These are phyloP conservation scores for Morinoia aosen DNA, from an alignment of 2,888 invertebrate species.

Conservation along the genomic window DNA sequence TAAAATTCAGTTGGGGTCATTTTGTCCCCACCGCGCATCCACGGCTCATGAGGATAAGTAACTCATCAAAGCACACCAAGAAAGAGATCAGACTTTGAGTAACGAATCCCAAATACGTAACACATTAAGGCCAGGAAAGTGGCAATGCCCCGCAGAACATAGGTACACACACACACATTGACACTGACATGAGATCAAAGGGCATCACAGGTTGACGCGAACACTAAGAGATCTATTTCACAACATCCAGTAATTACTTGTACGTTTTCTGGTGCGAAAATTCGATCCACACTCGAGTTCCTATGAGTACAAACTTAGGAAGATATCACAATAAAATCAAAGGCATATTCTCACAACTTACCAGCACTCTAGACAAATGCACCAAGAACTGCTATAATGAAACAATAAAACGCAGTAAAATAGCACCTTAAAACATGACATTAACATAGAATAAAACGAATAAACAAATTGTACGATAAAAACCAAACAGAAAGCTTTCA, in stretches of 20 bases:
- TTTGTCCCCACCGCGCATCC: too few relatives aligned
- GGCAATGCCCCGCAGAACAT: neutral
- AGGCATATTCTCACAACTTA: neutral
- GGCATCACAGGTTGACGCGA: neutral
- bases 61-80: neutral
- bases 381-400: neutral
- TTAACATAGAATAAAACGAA: neutral
- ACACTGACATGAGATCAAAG: neutral
- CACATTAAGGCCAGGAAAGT: neutral
- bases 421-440: neutral
- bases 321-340: slow-evolving; percentile 1
- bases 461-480: neutral
- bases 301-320: slow-evolving; percentile 4
- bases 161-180: neutral
- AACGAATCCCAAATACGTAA: neutral
- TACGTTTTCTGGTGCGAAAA: neutral
- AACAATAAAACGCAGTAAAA: neutral
- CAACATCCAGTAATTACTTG: neutral
- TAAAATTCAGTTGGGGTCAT: too few relatives aligned
- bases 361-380: neutral
- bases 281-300: neutral
- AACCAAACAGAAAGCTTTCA: neutral
- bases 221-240: neutral
- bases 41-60: too few relatives aligned
- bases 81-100: neutral